These are phyloP conservation scores for Thysanoteuthis rhombus DNA, from an alignment of 2,888 invertebrate genomes.

Conservation along the genomic window DNA sequence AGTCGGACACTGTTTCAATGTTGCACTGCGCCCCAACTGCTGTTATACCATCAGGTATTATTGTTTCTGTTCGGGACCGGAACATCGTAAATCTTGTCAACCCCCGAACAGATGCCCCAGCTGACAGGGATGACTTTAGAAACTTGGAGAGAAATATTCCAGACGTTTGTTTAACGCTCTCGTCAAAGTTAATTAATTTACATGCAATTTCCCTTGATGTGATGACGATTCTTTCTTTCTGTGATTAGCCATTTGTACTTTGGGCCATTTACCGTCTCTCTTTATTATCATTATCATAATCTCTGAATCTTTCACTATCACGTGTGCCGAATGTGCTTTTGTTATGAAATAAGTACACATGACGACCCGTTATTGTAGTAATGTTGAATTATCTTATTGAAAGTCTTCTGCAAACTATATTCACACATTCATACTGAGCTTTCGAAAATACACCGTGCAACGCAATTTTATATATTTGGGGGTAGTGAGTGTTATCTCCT, in stretches of 20 bases:
- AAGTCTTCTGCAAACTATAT: not conserved
- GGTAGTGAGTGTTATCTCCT: too few relatives aligned
- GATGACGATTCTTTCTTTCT: not conserved
- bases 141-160: too few relatives aligned
- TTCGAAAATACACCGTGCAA: too few relatives aligned
- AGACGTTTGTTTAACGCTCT: not conserved
- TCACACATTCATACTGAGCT: not conserved
- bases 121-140: not conserved
- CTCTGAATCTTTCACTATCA: not conserved
- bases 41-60: not conserved
- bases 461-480: too few relatives aligned
- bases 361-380: not conserved
- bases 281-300: not conserved
- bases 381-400: not conserved
- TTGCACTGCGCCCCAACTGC: not conserved
- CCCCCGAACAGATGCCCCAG: not conserved
- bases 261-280: not conserved
- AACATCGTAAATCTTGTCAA: not conserved
- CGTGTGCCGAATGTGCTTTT: not conserved
- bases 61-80: not conserved
- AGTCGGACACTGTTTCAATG: fast-evolving
- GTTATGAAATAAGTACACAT: not conserved
- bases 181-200: not conserved
- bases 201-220: not conserved
- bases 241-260: not conserved